These are phyloP conservation scores for Schizotus pectinicornis DNA, from an alignment of 2,888 invertebrate species.

Conservation along the genomic window DNA sequence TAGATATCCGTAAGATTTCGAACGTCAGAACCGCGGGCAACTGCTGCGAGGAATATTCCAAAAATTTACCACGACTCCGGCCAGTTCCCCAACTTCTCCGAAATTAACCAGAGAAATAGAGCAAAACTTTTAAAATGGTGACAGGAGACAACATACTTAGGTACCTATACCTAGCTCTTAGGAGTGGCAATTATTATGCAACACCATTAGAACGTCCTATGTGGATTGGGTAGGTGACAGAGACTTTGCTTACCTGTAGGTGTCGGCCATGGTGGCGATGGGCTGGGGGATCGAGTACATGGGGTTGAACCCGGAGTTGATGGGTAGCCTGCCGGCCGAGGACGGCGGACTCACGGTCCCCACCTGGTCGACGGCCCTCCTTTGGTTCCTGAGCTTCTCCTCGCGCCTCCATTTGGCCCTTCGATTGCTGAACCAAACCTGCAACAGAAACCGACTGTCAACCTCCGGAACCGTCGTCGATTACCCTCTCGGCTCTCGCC, in stretches of 20 bases:
- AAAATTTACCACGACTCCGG: not conserved
- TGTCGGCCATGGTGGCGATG: slow-evolving; percentile 89
- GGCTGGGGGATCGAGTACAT: slow-evolving; percentile 97
- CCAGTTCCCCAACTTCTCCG: too few species aligned
- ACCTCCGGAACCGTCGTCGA: not conserved
- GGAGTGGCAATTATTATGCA: too few species aligned
- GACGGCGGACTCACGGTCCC: slow-evolving; percentile 63
- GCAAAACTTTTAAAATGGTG: too few species aligned
- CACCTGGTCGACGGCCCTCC: slow-evolving; percentile 68
- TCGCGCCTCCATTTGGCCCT: slow-evolving; percentile 99
- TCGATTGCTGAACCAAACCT: slow-evolving; percentile 99
- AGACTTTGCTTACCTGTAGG: slow-evolving; percentile 76
- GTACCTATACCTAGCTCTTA: not conserved
- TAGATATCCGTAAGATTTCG: not conserved
- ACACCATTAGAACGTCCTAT: too few species aligned
- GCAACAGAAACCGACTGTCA: slow-evolving; percentile 45
- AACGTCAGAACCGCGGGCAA: not conserved
- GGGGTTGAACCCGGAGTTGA: slow-evolving; percentile 89
- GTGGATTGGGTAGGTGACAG: too few species aligned
- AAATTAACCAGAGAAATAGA: too few species aligned
- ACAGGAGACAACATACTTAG: not conserved
- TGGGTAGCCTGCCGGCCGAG: slow-evolving; percentile 69
- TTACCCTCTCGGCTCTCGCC: not conserved
- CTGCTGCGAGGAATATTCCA: not conserved
- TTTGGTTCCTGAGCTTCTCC: slow-evolving; percentile 95